Evolutionary conservation across 2,797 vertebrate species (phyloP).

Genomic region (Pipistrellus kuhlii): DNA sequence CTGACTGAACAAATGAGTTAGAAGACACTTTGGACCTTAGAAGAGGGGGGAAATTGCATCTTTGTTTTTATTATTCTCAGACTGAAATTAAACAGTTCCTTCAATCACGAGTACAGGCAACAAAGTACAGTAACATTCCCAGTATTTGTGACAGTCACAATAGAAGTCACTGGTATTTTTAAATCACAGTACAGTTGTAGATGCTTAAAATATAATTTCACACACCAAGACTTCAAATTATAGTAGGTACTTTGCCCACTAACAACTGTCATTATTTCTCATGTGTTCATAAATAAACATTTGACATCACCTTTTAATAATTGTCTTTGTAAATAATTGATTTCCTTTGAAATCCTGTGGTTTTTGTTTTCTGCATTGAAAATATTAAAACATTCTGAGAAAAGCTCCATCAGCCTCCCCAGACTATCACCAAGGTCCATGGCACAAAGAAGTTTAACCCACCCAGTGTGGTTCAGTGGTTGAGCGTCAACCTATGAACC

Average conservation of each 20-base stretch:
- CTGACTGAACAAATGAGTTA: not conserved
- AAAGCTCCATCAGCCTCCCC: not conserved
- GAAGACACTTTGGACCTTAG: not conserved
- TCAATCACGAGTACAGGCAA: not conserved
- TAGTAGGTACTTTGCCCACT: not conserved
- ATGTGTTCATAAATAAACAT: not conserved
- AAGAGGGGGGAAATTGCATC: not conserved
- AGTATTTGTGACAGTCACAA: not conserved
- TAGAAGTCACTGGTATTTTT: constrained; percentile 12
- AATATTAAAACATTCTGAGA: constrained; percentile 13
- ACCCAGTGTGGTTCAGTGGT: no score
- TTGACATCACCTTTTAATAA: constrained; percentile 6
- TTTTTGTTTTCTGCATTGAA: constrained; percentile 38
- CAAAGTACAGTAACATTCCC: not conserved
- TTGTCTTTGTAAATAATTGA: not conserved
- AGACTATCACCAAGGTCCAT: not conserved
- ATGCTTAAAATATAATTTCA: not conserved
- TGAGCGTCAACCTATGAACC: no score
- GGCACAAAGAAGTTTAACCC: not conserved
- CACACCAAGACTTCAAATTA: not conserved
- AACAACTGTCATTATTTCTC: not conserved
- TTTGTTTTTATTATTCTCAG: constrained; percentile 15
- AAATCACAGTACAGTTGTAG: not conserved
- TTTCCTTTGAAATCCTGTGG: not conserved
- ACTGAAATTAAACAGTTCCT: not conserved